Evolutionary conservation across 2,797 vertebrate species (phyloP), one percentile per base, ranked within the genome.

Genomic region (Hylomyscus alleni): DNA sequence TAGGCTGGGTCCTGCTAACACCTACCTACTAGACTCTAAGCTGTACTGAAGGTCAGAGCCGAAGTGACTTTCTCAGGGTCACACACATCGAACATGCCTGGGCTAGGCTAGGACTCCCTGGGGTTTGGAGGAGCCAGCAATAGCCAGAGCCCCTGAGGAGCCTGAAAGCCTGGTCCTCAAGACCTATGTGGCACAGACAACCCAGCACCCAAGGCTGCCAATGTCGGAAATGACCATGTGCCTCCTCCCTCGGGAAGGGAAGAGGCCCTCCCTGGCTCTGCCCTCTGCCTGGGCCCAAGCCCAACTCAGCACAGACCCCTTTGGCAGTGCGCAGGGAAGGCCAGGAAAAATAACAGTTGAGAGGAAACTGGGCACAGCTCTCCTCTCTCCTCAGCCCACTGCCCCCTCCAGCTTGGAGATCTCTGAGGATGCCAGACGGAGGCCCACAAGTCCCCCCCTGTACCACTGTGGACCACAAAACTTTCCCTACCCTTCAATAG

Each of bases 281-380:
- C 89, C 93, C 81, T 90, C 76, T 44, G 93, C 95, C 96, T 97
- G 96, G 97, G 94, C 96, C 65, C 86, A 65, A 67, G 75, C 96
- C 97, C 97, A 98, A 93, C 96, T 95, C 67, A 24, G 85, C 93
- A 94, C 29, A 13, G 90, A 96, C 92, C 82, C 90, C 47, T 89
- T 69, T 94, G 95, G 97, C 95, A 97, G 34, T 31, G 3, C 37
- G 54, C 8, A 4, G 91, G 62, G 20, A 85, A 95, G 81, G 95
- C 92, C 92, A 96, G 95, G 90, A 97, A 97, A 96, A 97, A 98
- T 92, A 96, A 94, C 22, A 11, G 76, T 89, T 85, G 75, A 96
- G 56, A 96, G 95, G 97, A 97, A 98, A 96, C 80, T 52, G 76
- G 75, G 89, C 77, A 37, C 29, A 60, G 50, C 60, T 92, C 77